phyloP scores from a whole-genome alignment of 2,888 invertebrate genomes.

The Drosophila neoperkinsi region DNA sequence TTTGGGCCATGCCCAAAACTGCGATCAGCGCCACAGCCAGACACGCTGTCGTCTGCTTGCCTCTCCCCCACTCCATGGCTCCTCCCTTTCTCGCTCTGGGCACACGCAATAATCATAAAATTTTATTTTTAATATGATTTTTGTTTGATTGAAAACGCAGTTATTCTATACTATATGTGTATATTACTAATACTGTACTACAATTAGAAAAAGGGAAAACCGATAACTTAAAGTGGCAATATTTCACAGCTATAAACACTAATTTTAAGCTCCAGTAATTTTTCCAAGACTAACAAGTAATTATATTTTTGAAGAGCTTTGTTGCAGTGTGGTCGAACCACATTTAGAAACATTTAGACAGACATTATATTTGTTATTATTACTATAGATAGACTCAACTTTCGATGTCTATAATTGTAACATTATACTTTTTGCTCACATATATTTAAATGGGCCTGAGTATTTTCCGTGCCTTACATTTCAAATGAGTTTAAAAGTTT shows the following conservation, averaged over 20 bases:
- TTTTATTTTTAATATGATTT: slow-evolving; percentile 13
- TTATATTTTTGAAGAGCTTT: neutral
- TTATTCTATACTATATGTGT: neutral
- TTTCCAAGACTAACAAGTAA: neutral
- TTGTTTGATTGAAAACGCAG: neutral
- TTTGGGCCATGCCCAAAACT: slow-evolving; percentile 23
- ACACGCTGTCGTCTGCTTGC: slow-evolving; percentile 35
- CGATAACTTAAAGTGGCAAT: neutral
- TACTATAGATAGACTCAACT: neutral
- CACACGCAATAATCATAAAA: slow-evolving; percentile 61
- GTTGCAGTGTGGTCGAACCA: neutral
- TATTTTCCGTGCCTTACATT: neutral
- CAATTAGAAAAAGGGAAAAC: neutral
- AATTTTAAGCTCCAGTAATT: neutral
- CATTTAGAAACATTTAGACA: neutral
- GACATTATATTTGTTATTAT: neutral
- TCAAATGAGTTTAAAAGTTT: neutral
- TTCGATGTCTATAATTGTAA: neutral
- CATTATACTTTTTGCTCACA: neutral
- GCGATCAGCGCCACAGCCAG: slow-evolving; percentile 16
- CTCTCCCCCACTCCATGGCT: neutral
- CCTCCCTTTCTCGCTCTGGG: neutral
- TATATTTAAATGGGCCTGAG: neutral
- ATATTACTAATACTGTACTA: neutral
- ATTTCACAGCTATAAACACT: neutral